A percentile compares a stretch with the other conserved stretches of the same genome.
Evolutionary conservation across 2,888 invertebrate genomes (phyloP).

Genomic region (Drosophila heteroneura): DNA sequence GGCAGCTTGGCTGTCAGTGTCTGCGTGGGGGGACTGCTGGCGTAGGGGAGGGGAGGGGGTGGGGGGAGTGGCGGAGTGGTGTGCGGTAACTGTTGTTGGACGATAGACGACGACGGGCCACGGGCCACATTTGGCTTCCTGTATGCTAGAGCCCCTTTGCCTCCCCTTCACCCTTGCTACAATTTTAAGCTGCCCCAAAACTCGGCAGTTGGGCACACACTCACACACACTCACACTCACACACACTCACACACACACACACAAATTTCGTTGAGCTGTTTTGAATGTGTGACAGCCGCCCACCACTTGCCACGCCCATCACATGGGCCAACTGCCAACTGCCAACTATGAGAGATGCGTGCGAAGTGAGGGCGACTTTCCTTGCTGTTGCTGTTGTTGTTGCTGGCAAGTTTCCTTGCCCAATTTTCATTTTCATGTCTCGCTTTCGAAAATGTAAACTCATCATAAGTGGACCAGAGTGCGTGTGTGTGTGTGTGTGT

Average conservation of each 20-base stretch:
- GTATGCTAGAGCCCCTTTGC: slow-evolving; percentile 33
- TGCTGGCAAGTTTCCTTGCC: slow-evolving; percentile 67
- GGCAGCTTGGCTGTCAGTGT: slow-evolving; percentile 56
- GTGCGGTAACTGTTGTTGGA: slow-evolving; percentile 41
- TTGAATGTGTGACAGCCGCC: slow-evolving; percentile 79
- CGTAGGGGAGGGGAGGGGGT: not conserved
- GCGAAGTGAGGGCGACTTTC: slow-evolving; percentile 49
- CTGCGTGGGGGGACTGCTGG: slow-evolving; percentile 19
- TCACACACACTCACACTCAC: not conserved
- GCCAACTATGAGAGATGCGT: slow-evolving; percentile 54
- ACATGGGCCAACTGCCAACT: slow-evolving; percentile 15
- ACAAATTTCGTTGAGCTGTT: slow-evolving; percentile 63
- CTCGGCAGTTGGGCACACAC: not conserved
- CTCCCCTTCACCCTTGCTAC: not conserved
- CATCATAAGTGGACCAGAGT: slow-evolving; percentile 79
- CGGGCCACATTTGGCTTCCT: slow-evolving; percentile 75
- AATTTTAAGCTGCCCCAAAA: slow-evolving; percentile 1
- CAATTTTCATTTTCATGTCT: slow-evolving; percentile 76
- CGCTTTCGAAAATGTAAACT: slow-evolving; percentile 77
- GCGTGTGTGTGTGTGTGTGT: slow-evolving; percentile 20
- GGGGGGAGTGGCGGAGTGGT: not conserved
- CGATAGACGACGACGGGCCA: slow-evolving; percentile 60
- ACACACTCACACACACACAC: not conserved
- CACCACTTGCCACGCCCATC: slow-evolving; percentile 38
- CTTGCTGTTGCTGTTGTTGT: slow-evolving; percentile 37